A percentile compares a stretch with the other conserved stretches of the same genome.
phyloP scores from a whole-genome alignment of 2,113 vertebrate species.

The Acrocephalus kingi region DNA sequence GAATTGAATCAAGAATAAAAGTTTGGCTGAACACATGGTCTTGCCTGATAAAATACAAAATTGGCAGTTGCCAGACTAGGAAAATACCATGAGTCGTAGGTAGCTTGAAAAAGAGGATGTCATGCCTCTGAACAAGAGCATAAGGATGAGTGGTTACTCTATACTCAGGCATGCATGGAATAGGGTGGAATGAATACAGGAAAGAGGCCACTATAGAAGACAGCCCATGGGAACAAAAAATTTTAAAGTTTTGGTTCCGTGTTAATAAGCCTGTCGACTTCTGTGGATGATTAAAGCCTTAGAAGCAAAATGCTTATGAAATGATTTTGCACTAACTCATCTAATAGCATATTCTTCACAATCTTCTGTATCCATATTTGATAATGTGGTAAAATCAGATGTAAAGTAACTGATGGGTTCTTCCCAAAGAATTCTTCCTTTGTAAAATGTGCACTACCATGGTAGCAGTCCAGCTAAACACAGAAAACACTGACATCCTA shows the following conservation, averaged over 20 bases:
- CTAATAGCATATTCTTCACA: background rate
- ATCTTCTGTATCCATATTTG: background rate
- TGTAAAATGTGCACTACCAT: background rate
- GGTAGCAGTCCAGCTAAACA: background rate
- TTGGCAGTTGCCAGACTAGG: background rate
- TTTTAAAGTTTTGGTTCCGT: background rate
- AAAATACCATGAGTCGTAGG: background rate
- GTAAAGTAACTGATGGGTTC: accelerated
- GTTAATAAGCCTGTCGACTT: background rate
- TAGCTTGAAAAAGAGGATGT: background rate
- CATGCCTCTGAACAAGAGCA: background rate
- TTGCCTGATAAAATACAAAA: background rate
- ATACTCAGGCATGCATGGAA: background rate
- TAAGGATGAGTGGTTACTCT: background rate
- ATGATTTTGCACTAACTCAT: background rate
- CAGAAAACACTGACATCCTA: background rate
- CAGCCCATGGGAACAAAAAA: background rate
- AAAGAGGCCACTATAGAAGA: background rate
- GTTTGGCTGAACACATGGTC: no score
- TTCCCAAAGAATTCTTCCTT: background rate
- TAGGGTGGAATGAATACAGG: background rate
- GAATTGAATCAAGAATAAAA: background rate
- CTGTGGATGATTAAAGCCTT: background rate
- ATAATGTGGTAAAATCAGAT: background rate
- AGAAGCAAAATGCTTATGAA: background rate